These are phyloP conservation scores for Protophormia terraenovae DNA, from an alignment of 2,888 invertebrate species.

Conservation along the genomic window DNA sequence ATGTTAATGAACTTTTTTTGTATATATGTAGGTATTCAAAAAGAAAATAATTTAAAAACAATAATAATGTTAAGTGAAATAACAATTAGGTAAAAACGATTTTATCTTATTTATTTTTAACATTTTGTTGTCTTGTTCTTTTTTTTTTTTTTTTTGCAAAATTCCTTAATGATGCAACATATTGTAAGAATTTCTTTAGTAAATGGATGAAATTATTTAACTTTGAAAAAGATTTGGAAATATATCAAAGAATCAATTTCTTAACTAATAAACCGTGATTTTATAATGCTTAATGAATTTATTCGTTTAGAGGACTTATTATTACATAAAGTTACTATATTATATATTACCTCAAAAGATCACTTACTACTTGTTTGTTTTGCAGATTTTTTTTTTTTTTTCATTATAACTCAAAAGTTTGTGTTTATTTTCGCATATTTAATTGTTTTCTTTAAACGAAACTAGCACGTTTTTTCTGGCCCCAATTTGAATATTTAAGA, in stretches of 20 bases:
- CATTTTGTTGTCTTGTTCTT: not conserved
- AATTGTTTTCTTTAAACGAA: not conserved
- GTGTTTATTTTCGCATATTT: not conserved
- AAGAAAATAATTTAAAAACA: not conserved
- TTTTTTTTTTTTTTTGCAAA: not conserved
- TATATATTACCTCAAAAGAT: not conserved
- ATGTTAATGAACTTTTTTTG: slow-evolving; percentile 32
- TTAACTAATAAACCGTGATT: no score
- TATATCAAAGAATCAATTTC: no score
- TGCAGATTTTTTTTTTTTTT: no score
- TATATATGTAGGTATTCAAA: not conserved
- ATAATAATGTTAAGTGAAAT: slow-evolving; percentile 11
- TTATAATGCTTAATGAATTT: no score
- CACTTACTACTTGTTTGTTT: not conserved
- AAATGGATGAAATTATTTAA: no score
- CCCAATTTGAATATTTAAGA: not conserved
- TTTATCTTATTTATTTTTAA: not conserved
- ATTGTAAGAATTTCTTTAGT: not conserved
- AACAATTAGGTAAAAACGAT: slow-evolving; percentile 14
- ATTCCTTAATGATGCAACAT: slow-evolving; percentile 8
- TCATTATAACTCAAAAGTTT: not conserved
- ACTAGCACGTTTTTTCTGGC: slow-evolving; percentile 13
- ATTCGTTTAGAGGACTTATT: no score
- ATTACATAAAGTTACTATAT: no score
- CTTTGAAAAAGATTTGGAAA: no score